Evolutionary conservation across 2,113 vertebrate species (phyloP).

Genomic region (Sylvilagus bachmani): DNA sequence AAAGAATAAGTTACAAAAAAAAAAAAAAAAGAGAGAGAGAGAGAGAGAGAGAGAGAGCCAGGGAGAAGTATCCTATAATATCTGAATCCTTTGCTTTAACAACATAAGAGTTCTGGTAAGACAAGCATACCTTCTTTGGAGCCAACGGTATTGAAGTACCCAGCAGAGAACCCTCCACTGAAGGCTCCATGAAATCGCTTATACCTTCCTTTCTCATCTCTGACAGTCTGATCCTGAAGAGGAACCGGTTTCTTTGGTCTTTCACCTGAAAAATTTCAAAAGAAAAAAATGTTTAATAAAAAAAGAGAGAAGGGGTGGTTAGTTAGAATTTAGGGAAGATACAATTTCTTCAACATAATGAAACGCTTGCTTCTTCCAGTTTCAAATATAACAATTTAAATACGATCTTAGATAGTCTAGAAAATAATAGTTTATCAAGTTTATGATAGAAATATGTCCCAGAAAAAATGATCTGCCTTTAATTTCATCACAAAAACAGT

Average conservation of each 20-base stretch:
- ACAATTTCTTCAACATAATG: neutral
- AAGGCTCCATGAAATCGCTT: constrained; percentile 98
- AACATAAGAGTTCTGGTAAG: neutral
- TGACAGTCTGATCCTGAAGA: constrained; percentile 96
- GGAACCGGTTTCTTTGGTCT: constrained; percentile 94
- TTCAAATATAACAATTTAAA: constrained; percentile 28
- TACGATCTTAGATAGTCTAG: neutral
- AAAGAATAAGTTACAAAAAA: neutral
- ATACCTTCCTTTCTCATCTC: constrained; percentile 96
- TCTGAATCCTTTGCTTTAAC: neutral
- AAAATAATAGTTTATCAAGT: constrained; percentile 2
- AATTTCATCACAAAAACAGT: constrained; percentile 23
- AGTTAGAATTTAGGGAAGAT: constrained; percentile 22
- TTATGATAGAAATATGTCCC: constrained; percentile 37
- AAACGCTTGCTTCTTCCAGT: constrained; percentile 3
- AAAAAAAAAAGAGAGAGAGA: neutral
- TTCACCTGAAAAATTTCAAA: constrained; percentile 88
- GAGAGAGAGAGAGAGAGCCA: neutral
- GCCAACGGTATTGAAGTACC: constrained; percentile 97
- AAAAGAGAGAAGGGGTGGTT: neutral
- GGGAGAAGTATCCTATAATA: neutral
- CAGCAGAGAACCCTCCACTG: constrained; percentile 98
- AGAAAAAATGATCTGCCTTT: constrained; percentile 25
- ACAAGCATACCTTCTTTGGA: constrained; percentile 94
- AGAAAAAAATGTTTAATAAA: neutral